phyloP scores from a whole-genome alignment of 2,888 invertebrate genomes.

The Ormia ochracea region DNA sequence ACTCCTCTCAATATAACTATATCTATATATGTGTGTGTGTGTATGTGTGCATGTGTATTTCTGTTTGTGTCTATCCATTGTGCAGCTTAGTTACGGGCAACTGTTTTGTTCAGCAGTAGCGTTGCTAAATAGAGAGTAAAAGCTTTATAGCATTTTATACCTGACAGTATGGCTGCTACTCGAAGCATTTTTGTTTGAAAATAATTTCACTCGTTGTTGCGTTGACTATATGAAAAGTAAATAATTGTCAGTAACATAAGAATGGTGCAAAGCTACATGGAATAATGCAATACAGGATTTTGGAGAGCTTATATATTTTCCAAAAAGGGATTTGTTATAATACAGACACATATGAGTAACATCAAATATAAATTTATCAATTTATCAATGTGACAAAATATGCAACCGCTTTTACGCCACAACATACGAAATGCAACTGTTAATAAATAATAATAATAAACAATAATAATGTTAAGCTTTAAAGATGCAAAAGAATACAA shows the following conservation, averaged over 20 bases:
- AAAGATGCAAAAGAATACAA: too few relatives aligned
- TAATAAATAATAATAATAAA: too few relatives aligned
- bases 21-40: background rate
- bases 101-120: background rate
- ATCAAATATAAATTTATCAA: too few relatives aligned
- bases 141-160: background rate
- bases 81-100: background rate
- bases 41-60: background rate
- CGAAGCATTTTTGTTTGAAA: background rate
- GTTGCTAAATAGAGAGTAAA: background rate
- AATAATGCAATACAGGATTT: constrained; percentile 2
- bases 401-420: too few relatives aligned
- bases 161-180: background rate
- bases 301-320: constrained; percentile 1
- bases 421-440: too few relatives aligned
- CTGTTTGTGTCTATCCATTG: background rate
- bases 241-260: background rate
- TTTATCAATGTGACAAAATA: too few relatives aligned
- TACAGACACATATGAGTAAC: constrained; percentile 11
- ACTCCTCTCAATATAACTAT: background rate
- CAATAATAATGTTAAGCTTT: too few relatives aligned
- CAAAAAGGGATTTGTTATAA: constrained; percentile 25
- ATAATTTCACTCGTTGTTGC: background rate
- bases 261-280: constrained; percentile 8
- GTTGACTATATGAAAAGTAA: background rate